These are phyloP conservation scores for Agrotis exclamationis DNA, from an alignment of 2,888 invertebrate species.

Conservation along the genomic window DNA sequence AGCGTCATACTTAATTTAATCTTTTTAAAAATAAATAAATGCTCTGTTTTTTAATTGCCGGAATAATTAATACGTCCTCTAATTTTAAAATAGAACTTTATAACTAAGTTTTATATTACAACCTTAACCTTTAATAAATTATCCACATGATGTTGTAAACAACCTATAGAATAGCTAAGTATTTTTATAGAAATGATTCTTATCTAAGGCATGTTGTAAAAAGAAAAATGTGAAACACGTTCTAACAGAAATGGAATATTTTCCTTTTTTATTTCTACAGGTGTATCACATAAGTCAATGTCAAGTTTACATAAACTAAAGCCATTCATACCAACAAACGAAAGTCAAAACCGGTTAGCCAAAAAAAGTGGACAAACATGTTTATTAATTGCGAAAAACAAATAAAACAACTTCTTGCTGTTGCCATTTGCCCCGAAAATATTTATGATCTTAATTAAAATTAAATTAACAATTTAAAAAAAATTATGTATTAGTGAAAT, in stretches of 20 bases:
- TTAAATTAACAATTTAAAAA: constrained; percentile 37
- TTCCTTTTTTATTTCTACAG: not conserved
- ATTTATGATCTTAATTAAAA: constrained; percentile 30
- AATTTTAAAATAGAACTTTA: not conserved
- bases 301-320: constrained; percentile 22
- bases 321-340: constrained; percentile 11
- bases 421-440: constrained; percentile 23
- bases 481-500: constrained; percentile 34
- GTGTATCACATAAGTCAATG: constrained; percentile 6
- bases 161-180: not conserved
- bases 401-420: not conserved
- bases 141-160: not conserved
- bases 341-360: constrained; percentile 39
- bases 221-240: not conserved
- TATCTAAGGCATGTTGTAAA: not conserved
- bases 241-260: not conserved
- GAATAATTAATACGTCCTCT: not conserved
- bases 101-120: not conserved
- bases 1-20: not conserved
- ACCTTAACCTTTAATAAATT: not conserved
- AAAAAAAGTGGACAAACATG: constrained; percentile 26
- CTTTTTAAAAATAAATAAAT: not conserved
- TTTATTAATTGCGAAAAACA: constrained; percentile 36
- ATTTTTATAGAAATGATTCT: constrained; percentile 10
- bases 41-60: not conserved